Evolutionary conservation across 2,113 vertebrate species (phyloP).

Genomic region (Sylvia atricapilla): DNA sequence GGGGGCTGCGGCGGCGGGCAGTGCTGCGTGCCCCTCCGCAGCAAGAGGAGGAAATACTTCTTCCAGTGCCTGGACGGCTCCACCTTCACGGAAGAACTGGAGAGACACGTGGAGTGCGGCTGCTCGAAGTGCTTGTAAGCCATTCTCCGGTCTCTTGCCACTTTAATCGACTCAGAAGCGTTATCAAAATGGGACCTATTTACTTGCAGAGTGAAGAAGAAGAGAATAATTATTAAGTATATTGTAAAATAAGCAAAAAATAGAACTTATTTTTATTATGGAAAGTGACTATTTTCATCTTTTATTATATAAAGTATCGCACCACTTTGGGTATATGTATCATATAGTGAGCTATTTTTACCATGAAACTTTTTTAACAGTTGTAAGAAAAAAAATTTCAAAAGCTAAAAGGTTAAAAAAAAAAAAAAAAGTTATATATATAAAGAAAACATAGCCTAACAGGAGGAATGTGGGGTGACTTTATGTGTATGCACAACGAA

Average conservation of each 20-base stretch:
- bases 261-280: conserved; percentile 99
- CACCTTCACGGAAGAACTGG: conserved; percentile 92
- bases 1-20: conserved; percentile 79
- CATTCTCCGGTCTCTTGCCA: background rate
- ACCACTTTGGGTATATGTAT: conserved; percentile 84
- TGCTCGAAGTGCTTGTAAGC: conserved; percentile 84
- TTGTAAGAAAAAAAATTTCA: conserved; percentile 72
- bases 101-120: conserved; percentile 89
- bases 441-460: conserved; percentile 66
- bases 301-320: conserved; percentile 89
- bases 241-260: conserved; percentile 99
- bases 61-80: conserved; percentile 91
- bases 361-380: conserved; percentile 82
- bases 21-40: conserved; percentile 89
- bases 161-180: conserved; percentile 63
- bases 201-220: conserved; percentile 77
- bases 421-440: conserved; percentile 47
- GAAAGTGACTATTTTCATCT: conserved; percentile 92
- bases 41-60: conserved; percentile 86
- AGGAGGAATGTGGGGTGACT: conserved; percentile 37
- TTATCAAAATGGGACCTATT: conserved; percentile 69
- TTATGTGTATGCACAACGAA: conserved; percentile 12
- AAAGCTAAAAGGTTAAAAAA: conserved; percentile 59
- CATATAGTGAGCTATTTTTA: conserved; percentile 95
- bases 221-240: conserved; percentile 90